Base-by-base conservation (phyloP, 2,888 invertebrate genomes). In the Heliconius cydno region DNA sequence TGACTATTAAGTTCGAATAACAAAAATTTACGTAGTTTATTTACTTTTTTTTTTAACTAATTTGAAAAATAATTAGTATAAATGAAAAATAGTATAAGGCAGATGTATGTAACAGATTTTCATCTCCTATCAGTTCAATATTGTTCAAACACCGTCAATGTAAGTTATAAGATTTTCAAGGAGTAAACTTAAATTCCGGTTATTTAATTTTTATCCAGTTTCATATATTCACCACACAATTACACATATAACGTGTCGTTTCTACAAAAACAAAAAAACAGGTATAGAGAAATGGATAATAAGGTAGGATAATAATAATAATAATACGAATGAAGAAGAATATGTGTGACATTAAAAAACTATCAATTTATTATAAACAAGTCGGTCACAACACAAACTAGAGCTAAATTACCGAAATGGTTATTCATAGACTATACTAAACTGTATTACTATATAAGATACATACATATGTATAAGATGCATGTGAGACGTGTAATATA, bases 311-410 rank as follows among this genome's bases (percentile, higher is more conserved):
- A 84, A 52, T n/a, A 60, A 60, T 87, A 88, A 84, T 87, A 88
- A 83, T 82, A 82, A 84, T 84, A 85, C 88, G 88, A 91, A 91
- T 90, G 88, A 92, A 92, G 90, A 92, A 90, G 90, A 90, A 86
- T 88, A 89, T 88, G 84, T 87, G 88, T 90, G 92, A 90, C 88
- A 87, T 91, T 92, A 92, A 89, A 94, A 92, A 93, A 91, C 93
- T 93, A 93, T 91, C 85, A 88, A 92, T 94, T 94, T 93, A 93
- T 86, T 92, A 92, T 92, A 34, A 60, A 75, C 91, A 93, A 92
- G 89, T 93, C 90, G 89, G 89, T 93, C 91, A 88, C 87, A 88
- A 88, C 87, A 93, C 92, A 93, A 90, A 91, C 92, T 93, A 94
- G 90, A 88, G 77, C 92, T 94, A 94, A 87, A 88, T 88, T 89